These are phyloP conservation scores for Ciona savignyi DNA, from an alignment of 23 tunicate genomes.

Conservation along the genomic window DNA sequence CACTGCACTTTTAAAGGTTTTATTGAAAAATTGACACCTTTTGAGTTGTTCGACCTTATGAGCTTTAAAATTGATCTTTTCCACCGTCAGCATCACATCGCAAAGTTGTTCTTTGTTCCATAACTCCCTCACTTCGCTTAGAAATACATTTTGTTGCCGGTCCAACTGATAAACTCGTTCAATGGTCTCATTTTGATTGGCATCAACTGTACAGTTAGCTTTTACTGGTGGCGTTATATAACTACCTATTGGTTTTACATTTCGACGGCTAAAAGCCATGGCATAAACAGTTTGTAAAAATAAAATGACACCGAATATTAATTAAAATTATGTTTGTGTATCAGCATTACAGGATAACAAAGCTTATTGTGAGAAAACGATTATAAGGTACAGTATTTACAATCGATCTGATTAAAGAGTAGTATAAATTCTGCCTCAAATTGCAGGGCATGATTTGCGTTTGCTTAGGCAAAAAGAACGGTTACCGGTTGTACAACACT, in stretches of 20 bases:
- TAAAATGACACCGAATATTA: no score
- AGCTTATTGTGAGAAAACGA: no score
- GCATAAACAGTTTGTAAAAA: no score
- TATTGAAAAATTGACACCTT: conserved; percentile 1
- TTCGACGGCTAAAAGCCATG: background rate
- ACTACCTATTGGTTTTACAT: conserved; percentile 1
- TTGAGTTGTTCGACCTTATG: conserved; percentile 47
- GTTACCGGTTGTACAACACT: no score
- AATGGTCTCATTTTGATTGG: background rate
- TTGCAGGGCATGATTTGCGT: no score
- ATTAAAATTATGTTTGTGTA: no score
- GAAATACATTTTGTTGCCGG: conserved; percentile 2
- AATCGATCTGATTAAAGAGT: no score
- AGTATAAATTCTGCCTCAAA: no score
- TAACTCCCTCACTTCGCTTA: conserved; percentile 17
- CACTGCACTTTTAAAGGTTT: background rate
- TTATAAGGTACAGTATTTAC: no score
- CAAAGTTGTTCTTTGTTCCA: conserved; percentile 49
- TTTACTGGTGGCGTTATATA: background rate
- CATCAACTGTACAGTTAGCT: background rate
- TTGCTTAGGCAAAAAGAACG: no score
- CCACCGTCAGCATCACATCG: conserved; percentile 37
- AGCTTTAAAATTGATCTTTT: conserved; percentile 43
- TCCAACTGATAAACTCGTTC: background rate
- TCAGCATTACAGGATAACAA: no score